These are phyloP conservation scores for Pycnonotus jocosus DNA, from an alignment of 2,113 vertebrate species.

Conservation along the genomic window DNA sequence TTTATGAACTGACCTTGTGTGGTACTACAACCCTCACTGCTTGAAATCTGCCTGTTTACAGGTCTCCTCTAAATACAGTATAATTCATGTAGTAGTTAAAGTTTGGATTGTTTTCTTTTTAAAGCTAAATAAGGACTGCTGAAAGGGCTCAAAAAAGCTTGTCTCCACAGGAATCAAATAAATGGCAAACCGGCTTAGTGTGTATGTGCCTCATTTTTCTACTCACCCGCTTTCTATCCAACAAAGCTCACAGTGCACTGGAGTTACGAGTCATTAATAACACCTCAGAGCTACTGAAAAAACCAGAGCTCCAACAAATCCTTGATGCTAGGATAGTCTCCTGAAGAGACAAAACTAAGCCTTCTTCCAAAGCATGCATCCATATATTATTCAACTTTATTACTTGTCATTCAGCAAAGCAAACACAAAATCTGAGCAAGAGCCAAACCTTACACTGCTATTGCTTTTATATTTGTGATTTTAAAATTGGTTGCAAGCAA, in stretches of 20 bases:
- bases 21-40: not conserved
- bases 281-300: not conserved
- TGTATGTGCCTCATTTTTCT: not conserved
- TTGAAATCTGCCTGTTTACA: not conserved
- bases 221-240: not conserved
- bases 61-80: not conserved
- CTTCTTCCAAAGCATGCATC: not conserved
- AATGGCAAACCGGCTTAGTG: not conserved
- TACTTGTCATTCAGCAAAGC: not conserved
- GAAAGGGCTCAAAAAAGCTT: not conserved
- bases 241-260: rapidly evolving
- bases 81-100: not conserved
- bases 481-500: not conserved
- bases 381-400: not conserved
- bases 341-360: not conserved
- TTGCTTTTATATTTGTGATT: not conserved
- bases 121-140: not conserved
- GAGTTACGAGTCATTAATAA: rapidly evolving
- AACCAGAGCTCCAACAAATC: not conserved
- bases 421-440: not conserved
- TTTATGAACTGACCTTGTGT: not conserved
- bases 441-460: not conserved
- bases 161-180: not conserved
- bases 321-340: not conserved
- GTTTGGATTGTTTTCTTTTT: not conserved